Conservation (phyloP, 1,140 invertebrate genomes). For the Varroa destructor region DNA sequence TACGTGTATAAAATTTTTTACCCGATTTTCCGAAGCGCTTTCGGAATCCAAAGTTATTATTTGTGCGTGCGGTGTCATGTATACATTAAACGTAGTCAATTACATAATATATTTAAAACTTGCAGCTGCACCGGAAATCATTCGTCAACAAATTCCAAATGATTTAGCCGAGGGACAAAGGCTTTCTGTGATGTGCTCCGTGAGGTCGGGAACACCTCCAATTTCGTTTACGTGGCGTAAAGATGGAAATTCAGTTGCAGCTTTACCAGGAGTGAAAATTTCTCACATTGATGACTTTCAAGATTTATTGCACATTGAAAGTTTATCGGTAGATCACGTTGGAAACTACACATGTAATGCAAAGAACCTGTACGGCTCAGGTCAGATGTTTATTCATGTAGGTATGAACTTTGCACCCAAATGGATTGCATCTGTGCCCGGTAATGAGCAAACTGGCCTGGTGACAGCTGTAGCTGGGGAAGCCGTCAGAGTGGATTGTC, state of each 20-base stretch:
- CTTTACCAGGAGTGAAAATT: slow-evolving; percentile 8
- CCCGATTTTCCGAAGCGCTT: background rate
- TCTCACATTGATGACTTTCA: slow-evolving; percentile 25
- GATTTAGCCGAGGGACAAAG: slow-evolving; percentile 33
- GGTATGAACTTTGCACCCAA: slow-evolving; percentile 1
- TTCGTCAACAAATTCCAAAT: background rate
- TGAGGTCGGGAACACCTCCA: slow-evolving; percentile 41
- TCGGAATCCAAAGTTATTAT: background rate
- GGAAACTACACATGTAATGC: slow-evolving; percentile 36
- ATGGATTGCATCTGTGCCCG: background rate
- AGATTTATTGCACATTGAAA: slow-evolving; percentile 14
- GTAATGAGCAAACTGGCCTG: background rate
- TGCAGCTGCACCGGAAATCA: slow-evolving; percentile 11
- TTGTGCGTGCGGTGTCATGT: background rate
- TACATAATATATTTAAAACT: background rate
- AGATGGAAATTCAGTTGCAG: slow-evolving; percentile 43
- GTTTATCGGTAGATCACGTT: slow-evolving; percentile 31
- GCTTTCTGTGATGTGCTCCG: slow-evolving; percentile 40
- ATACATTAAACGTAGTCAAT: background rate
- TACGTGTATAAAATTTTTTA: background rate
- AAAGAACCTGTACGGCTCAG: slow-evolving; percentile 32
- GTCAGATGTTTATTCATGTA: slow-evolving; percentile 4
- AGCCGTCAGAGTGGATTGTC: slow-evolving; percentile 9
- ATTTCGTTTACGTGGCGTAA: slow-evolving; percentile 49
- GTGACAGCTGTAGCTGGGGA: slow-evolving; percentile 7